A percentile compares a stretch with the other conserved stretches of the same genome.
phyloP scores from a whole-genome alignment of 2,888 invertebrate genomes.

The Hymenopus coronatus region DNA sequence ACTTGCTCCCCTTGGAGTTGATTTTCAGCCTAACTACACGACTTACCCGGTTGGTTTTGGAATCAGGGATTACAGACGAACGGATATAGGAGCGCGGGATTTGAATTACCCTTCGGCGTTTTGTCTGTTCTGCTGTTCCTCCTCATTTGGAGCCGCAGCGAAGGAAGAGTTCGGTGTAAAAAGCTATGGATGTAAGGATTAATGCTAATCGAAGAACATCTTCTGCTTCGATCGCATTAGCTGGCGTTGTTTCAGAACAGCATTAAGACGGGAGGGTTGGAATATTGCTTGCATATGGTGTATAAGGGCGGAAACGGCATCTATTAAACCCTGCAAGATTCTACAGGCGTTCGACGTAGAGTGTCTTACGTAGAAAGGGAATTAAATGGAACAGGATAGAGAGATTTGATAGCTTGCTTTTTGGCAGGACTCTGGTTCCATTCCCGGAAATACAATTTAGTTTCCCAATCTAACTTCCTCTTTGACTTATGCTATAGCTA shows the following conservation, averaged over 20 bases:
- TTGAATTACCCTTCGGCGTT: constrained; percentile 6
- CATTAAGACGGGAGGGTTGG: neutral
- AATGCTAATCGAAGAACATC: neutral
- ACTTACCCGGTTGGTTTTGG: neutral
- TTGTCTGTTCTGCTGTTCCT: neutral
- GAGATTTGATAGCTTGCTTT: neutral
- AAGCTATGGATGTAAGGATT: neutral
- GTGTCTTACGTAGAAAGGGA: neutral
- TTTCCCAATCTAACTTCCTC: neutral
- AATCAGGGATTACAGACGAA: constrained; percentile 14
- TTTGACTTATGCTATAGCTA: too few species aligned
- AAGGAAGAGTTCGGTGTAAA: neutral
- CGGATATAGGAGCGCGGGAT: constrained; percentile 1
- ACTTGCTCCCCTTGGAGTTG: constrained; percentile 4
- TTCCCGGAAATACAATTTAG: neutral
- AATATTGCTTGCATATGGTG: neutral
- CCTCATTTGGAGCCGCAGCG: neutral
- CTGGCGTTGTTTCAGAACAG: neutral
- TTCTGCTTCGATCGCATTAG: neutral
- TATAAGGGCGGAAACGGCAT: neutral
- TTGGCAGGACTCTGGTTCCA: neutral
- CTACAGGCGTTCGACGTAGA: neutral
- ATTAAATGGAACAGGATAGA: neutral
- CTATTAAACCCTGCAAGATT: neutral
- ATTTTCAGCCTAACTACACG: constrained; percentile 7